phyloP scores from a whole-genome alignment of 2,797 vertebrate genomes.

The Protonibea diacanthus region DNA sequence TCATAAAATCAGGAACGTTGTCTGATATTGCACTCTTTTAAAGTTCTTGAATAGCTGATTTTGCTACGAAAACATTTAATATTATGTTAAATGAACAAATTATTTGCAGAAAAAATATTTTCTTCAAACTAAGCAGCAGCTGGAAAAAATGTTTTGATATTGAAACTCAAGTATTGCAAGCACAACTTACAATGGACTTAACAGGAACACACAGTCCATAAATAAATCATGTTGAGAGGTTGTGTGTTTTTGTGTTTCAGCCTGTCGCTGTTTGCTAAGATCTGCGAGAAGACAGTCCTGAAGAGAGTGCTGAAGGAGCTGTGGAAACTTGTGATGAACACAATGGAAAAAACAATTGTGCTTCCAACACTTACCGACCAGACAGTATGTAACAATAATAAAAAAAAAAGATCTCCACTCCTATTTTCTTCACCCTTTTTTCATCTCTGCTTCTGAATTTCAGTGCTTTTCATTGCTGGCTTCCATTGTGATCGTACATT shows the following conservation, averaged over 20 bases:
- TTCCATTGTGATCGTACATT: constrained; percentile 36
- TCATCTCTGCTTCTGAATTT: constrained; percentile 22
- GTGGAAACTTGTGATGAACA: constrained; percentile 99
- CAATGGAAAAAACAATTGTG: constrained; percentile 98
- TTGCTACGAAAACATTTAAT: neutral
- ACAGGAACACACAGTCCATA: neutral
- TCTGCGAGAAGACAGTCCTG: constrained; percentile 98
- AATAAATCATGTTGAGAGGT: constrained; percentile 21
- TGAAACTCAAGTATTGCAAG: neutral
- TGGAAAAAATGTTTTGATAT: neutral
- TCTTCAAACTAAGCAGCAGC: neutral
- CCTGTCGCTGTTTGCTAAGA: constrained; percentile 96
- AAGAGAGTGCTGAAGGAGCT: constrained; percentile 97
- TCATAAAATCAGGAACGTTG: too few relatives aligned
- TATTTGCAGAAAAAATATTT: neutral
- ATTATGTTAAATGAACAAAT: neutral
- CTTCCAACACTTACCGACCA: constrained; percentile 88
- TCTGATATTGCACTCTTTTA: too few relatives aligned
- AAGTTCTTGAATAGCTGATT: neutral
- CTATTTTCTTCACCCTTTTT: constrained; percentile 10
- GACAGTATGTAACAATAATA: constrained; percentile 83
- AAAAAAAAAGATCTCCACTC: neutral
- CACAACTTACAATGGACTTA: neutral
- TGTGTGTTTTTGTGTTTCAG: constrained; percentile 76
- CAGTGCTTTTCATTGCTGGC: constrained; percentile 28